Base-by-base conservation (phyloP, 2,888 invertebrate genomes). In the Drosophila vallismaia region DNA sequence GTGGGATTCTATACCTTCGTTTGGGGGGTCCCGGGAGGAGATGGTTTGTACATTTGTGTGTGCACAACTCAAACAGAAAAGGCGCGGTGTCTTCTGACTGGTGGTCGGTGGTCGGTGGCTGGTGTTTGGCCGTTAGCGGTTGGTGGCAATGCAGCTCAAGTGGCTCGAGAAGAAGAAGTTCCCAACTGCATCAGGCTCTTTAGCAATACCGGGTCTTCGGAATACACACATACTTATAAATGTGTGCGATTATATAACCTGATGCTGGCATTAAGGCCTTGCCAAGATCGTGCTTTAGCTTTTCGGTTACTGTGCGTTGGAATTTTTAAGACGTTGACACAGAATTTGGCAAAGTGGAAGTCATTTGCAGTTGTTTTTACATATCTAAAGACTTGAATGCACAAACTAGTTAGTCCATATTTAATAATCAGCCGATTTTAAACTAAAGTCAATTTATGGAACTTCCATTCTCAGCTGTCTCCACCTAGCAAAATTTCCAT, bases 191-290 rank as follows among this genome's bases (percentile, higher is more conserved):
- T 28, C 60, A 75, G 58, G 51, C 71, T 68, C 71, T 85, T 73
- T 77, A 44, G 81, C 79, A 85, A 85, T 67, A 85, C 54, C 82
- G 64, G 12, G 40, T 19, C 14, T 31, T 29, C 44, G 10, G 6
- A 49, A 9, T 48, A 26, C 31, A n/a, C 29, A 49, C 53, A 51
- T 55, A 55, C 10, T n/a, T 49, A 55, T 60, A 38, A 56, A 54
- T 75, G 49, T 79, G 51, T 58, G 55, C 63, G 72, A 71, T 80
- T 80, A 77, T 84, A 81, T 79, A 80, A 80, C 78, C 64, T 68
- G 78, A 78, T 84, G 59, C 77, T 68, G 68, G 59, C 69, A 68
- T 68, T 68, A 68, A 68, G 58, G 52, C 58, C 68, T 68, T 36
- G 63, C 63, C 53, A 63, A 64, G 53, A 64, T 64, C 64, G 64